A percentile compares a stretch with the other conserved stretches of the same genome.
phyloP scores from a whole-genome alignment of 2,888 invertebrate genomes.

The Philopedon plagiatum region DNA sequence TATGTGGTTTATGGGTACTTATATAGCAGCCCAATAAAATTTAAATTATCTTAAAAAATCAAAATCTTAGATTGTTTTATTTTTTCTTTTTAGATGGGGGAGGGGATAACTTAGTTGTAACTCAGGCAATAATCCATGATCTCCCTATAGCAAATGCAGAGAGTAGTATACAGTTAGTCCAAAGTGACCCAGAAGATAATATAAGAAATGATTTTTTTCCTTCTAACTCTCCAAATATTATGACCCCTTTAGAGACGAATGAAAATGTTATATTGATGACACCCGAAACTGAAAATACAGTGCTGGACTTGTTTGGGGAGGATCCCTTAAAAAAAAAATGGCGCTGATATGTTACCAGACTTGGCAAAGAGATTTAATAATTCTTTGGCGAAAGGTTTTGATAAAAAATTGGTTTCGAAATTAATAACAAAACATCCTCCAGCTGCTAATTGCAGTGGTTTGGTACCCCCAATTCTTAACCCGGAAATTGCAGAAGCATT shows the following conservation, averaged over 20 bases:
- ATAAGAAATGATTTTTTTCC: not conserved
- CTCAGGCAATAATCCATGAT: not conserved
- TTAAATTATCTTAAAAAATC: not conserved
- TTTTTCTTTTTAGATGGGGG: not conserved
- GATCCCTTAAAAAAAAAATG: not conserved
- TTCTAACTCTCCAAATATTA: not conserved
- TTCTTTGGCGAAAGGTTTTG: not conserved
- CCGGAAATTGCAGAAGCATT: not conserved
- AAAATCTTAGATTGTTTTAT: not conserved
- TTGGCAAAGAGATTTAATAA: not conserved
- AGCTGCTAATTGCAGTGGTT: not conserved
- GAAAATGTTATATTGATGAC: not conserved
- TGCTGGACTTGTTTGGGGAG: not conserved
- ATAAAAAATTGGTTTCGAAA: not conserved
- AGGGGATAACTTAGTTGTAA: not conserved
- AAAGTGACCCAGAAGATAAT: not conserved
- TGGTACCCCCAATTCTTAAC: not conserved
- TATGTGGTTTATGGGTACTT: too few species aligned
- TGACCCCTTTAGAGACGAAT: not conserved
- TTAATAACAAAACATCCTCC: not conserved
- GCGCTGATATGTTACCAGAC: not conserved
- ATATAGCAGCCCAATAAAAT: too few species aligned
- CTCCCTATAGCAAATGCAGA: not conserved
- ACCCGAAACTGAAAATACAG: not conserved
- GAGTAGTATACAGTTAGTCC: not conserved